Evolutionary conservation across 2,113 vertebrate genomes (phyloP).

Genomic region (Sarotherodon lohbergeri): DNA sequence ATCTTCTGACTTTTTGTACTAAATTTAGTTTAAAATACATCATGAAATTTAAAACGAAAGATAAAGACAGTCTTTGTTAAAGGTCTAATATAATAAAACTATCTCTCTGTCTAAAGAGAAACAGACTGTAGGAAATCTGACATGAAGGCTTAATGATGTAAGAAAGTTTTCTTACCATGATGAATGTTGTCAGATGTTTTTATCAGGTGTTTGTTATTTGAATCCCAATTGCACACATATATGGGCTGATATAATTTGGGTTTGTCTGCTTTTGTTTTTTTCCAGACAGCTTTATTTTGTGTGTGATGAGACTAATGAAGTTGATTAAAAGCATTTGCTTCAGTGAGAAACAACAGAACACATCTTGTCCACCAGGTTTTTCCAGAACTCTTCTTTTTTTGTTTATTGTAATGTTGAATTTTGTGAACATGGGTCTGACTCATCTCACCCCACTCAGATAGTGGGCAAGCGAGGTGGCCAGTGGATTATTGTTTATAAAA

Average conservation of each 20-base stretch:
- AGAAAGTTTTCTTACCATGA: not conserved
- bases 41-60: not conserved
- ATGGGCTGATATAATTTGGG: not conserved
- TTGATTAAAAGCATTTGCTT: not conserved
- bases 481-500: slow-evolving; percentile 6
- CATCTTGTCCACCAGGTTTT: not conserved
- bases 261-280: not conserved
- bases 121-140: not conserved
- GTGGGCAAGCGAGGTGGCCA: not conserved
- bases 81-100: not conserved
- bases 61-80: not conserved
- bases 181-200: not conserved
- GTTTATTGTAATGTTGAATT: not conserved
- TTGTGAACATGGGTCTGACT: slow-evolving; percentile 8
- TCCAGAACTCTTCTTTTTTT: not conserved
- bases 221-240: not conserved
- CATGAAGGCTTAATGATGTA: not conserved
- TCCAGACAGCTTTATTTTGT: not conserved
- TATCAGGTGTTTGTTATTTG: not conserved
- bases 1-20: not conserved
- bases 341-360: not conserved
- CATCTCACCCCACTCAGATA: not conserved
- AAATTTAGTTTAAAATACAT: not conserved
- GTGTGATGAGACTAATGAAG: not conserved
- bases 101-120: not conserved